Evolutionary conservation across 2,888 invertebrate genomes (phyloP).

Genomic region (Chrysolina oricalcia): DNA sequence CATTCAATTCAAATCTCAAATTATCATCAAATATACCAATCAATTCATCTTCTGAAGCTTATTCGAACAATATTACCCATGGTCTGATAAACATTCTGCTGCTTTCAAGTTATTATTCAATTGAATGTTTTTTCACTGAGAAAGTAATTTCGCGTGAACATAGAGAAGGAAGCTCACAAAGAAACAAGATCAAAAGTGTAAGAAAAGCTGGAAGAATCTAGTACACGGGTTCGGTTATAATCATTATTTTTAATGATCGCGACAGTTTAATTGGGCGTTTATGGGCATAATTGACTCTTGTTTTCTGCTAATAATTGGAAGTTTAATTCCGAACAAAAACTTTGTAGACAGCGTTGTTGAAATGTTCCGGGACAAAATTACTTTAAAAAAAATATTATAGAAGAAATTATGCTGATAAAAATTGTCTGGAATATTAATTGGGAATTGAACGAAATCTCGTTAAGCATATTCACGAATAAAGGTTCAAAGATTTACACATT

Average conservation of each 20-base stretch:
- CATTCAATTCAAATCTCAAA: too few species aligned
- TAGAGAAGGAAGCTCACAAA: background rate
- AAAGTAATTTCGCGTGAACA: background rate
- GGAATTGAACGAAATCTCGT: too few species aligned
- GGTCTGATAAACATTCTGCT: background rate
- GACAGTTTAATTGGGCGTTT: slow-evolving; percentile 1
- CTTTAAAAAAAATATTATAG: background rate
- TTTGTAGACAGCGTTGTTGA: background rate
- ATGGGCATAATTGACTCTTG: slow-evolving; percentile 7
- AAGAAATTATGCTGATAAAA: too few species aligned
- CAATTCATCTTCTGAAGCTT: background rate
- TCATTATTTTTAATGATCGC: slow-evolving; percentile 11
- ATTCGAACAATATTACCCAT: background rate
- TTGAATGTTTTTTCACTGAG: background rate
- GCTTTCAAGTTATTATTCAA: background rate
- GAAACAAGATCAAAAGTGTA: slow-evolving; percentile 4
- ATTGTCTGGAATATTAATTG: too few species aligned
- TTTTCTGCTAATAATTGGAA: slow-evolving; percentile 13
- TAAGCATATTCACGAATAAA: too few species aligned
- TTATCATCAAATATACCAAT: background rate
- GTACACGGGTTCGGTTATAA: background rate
- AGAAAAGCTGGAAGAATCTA: background rate
- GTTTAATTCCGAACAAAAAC: background rate
- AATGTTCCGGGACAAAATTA: background rate
- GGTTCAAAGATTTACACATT: too few species aligned